These are phyloP conservation scores for Euwallacea similis DNA, from an alignment of 1,140 invertebrate species.

Conservation along the genomic window DNA sequence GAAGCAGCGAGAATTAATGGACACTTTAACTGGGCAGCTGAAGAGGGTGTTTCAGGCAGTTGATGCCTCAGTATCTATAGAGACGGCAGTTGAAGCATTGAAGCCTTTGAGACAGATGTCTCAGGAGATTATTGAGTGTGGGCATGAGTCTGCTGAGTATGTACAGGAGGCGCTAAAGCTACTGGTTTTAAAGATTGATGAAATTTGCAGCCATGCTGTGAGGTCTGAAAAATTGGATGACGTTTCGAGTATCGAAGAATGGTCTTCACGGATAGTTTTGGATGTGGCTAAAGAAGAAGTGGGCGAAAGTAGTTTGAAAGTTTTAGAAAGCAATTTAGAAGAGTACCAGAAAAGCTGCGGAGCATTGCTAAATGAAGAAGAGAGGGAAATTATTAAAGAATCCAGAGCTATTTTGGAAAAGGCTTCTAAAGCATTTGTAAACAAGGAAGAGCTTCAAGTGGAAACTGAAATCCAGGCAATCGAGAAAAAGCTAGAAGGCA, in stretches of 20 bases:
- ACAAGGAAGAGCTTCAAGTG: too few relatives aligned
- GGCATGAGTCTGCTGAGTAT: conserved; percentile 20
- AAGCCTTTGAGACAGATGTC: not conserved
- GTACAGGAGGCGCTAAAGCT: conserved; percentile 42
- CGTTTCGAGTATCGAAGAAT: not conserved
- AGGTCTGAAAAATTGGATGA: not conserved
- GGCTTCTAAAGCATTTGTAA: too few relatives aligned
- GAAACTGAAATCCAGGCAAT: not conserved
- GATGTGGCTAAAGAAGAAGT: not conserved
- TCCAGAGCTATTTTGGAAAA: not conserved
- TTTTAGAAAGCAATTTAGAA: too few relatives aligned
- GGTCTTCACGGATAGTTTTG: not conserved
- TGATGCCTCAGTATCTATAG: conserved; percentile 10
- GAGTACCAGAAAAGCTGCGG: too few relatives aligned
- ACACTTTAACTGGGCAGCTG: conserved; percentile 13
- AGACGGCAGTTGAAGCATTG: not conserved
- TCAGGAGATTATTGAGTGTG: not conserved
- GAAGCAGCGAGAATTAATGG: conserved; percentile 3
- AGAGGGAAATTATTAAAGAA: too few relatives aligned
- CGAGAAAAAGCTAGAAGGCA: not conserved
- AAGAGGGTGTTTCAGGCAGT: conserved; percentile 27
- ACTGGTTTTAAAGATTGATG: conserved; percentile 34
- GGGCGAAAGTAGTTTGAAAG: too few relatives aligned
- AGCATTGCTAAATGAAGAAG: too few relatives aligned
- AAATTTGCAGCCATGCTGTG: conserved; percentile 12